Evolutionary conservation across 2,113 vertebrate species (phyloP).

Genomic region (Actenoides hombroni): DNA sequence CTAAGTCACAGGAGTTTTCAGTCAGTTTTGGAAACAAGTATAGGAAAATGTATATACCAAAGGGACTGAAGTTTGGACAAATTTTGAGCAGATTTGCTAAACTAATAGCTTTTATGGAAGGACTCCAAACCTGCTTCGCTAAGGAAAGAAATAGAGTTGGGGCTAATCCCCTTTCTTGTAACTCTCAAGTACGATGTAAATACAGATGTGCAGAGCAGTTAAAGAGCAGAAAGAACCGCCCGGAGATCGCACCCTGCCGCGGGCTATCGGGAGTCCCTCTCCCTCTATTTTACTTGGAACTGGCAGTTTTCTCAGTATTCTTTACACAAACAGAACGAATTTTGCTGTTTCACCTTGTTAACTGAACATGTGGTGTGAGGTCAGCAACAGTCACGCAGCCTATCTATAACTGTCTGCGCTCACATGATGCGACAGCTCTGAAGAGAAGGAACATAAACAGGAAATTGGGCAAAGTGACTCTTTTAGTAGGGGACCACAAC

Average conservation of each 20-base stretch:
- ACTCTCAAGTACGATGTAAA: not conserved
- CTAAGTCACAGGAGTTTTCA: not conserved
- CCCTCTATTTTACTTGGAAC: slow-evolving; percentile 52
- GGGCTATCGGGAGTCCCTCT: not conserved
- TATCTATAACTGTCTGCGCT: slow-evolving; percentile 70
- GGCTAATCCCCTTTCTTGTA: slow-evolving; percentile 27
- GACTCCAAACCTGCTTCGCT: slow-evolving; percentile 4
- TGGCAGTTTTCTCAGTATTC: slow-evolving; percentile 39
- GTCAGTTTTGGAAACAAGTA: not conserved
- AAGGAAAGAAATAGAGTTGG: not conserved
- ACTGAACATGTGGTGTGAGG: slow-evolving; percentile 53
- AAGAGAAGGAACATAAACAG: slow-evolving; percentile 72
- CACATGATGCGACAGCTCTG: slow-evolving; percentile 65
- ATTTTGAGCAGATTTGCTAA: slow-evolving; percentile 31
- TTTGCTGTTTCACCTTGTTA: slow-evolving; percentile 67
- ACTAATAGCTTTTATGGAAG: slow-evolving; percentile 70
- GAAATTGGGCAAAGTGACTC: slow-evolving; percentile 74
- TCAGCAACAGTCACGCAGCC: slow-evolving; percentile 62
- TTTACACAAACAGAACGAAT: slow-evolving; percentile 27
- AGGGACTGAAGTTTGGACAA: slow-evolving; percentile 40
- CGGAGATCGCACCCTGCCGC: not conserved
- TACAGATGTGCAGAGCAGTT: slow-evolving; percentile 65
- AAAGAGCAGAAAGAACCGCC: slow-evolving; percentile 25
- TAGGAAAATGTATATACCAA: slow-evolving; percentile 18
- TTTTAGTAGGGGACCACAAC: slow-evolving; percentile 21